These are phyloP conservation scores for Bergia sp. DNA, from an alignment of 92 coral and sea anemone genomes.

Conservation along the genomic window DNA sequence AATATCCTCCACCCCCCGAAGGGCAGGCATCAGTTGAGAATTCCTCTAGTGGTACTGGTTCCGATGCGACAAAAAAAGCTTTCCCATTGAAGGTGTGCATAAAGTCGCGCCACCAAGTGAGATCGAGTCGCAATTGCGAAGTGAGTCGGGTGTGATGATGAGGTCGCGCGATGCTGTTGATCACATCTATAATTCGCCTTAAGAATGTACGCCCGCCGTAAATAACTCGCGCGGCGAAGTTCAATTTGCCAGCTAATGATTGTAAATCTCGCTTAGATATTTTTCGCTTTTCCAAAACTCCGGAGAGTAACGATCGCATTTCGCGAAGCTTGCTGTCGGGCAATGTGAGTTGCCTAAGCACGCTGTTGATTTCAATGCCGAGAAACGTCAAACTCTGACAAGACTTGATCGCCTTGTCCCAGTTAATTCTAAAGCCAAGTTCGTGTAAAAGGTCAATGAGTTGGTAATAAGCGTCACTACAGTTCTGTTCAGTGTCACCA, in stretches of 20 bases:
- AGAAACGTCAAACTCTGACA: constrained; percentile 46
- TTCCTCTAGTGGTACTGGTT: constrained; percentile 36
- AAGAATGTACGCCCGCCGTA: constrained; percentile 48
- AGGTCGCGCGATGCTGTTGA: constrained; percentile 43
- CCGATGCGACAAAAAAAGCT: constrained; percentile 41
- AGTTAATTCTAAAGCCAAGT: constrained; percentile 47
- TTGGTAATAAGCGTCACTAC: constrained; percentile 8
- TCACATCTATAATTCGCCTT: constrained; percentile 43
- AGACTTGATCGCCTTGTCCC: constrained; percentile 45
- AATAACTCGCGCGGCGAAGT: constrained; percentile 55
- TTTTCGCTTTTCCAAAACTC: too few species aligned
- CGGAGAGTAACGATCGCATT: constrained; percentile 34
- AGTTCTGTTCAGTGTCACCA: constrained; percentile 25
- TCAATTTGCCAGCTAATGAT: constrained; percentile 43
- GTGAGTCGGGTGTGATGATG: constrained; percentile 40
- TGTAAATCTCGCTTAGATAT: constrained; percentile 47
- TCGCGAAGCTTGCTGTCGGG: constrained; percentile 61
- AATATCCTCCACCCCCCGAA: constrained; percentile 37
- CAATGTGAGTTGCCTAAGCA: constrained; percentile 46
- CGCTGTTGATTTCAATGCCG: constrained; percentile 52
- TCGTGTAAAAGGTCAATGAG: constrained; percentile 16
- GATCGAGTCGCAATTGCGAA: constrained; percentile 18
- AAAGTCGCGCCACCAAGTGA: constrained; percentile 49
- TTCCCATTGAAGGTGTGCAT: constrained; percentile 34
- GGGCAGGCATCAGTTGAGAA: constrained; percentile 51